phyloP scores from a whole-genome alignment of 1,140 invertebrate species.

The Tetramorium simillimum region DNA sequence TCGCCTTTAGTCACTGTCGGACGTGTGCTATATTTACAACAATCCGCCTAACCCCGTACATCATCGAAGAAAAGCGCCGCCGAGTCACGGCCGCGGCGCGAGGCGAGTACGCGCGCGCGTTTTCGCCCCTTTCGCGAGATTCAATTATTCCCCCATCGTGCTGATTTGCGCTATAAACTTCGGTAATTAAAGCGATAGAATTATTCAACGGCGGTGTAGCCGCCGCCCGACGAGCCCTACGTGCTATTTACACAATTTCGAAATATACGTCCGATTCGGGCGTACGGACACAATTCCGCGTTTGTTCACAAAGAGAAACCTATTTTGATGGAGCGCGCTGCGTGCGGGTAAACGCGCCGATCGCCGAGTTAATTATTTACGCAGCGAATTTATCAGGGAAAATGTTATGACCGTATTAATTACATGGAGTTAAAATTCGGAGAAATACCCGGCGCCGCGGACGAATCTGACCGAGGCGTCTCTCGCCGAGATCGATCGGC shows the following conservation, averaged over 20 bases:
- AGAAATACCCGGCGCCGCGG: conserved; percentile 23
- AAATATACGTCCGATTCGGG: conserved; percentile 29
- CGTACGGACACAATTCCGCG: conserved; percentile 47
- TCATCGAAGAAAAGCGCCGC: conserved; percentile 56
- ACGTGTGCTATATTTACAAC: conserved; percentile 59
- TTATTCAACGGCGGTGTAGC: conserved; percentile 53
- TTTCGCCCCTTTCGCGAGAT: not conserved
- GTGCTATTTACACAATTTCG: conserved; percentile 34
- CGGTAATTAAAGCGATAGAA: conserved; percentile 57
- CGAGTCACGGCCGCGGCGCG: not conserved
- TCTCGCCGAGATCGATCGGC: conserved; percentile 14
- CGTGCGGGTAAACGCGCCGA: conserved; percentile 61
- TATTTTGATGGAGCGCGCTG: conserved; percentile 51
- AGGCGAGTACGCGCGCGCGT: not conserved
- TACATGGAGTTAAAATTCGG: conserved; percentile 9
- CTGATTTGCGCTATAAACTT: conserved; percentile 52
- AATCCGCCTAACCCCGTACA: conserved; percentile 54
- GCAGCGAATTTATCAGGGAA: conserved; percentile 47
- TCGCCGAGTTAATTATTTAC: conserved; percentile 70
- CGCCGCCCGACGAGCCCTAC: conserved; percentile 28
- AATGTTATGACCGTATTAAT: conserved; percentile 47
- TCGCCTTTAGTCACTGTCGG: conserved; percentile 58
- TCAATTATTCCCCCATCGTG: conserved; percentile 36
- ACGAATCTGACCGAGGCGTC: not conserved
- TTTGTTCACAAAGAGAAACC: conserved; percentile 62